Conservation (phyloP, 2,113 vertebrate genomes). For the Passerina amoena region DNA sequence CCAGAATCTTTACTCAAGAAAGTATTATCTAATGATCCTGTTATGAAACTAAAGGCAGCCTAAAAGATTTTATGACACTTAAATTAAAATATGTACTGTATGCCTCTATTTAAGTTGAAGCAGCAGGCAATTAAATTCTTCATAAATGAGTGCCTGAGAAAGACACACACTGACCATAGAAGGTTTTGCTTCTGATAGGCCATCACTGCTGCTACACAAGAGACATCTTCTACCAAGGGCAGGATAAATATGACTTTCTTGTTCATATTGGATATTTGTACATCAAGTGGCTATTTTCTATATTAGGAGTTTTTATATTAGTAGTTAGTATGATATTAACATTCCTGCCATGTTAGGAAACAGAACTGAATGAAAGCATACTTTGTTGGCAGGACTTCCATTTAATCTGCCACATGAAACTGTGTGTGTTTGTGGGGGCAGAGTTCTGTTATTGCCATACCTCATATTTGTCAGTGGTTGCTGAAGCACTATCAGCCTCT, state of each 20-base stretch:
- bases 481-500: slow-evolving; percentile 2
- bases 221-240: slow-evolving; percentile 35
- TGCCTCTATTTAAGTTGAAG: slow-evolving; percentile 55
- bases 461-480: slow-evolving; percentile 19
- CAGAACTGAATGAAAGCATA: slow-evolving; percentile 32
- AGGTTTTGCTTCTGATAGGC: slow-evolving; percentile 36
- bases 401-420: slow-evolving; percentile 31
- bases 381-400: slow-evolving; percentile 29
- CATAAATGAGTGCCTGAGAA: slow-evolving; percentile 33
- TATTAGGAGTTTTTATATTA: neutral
- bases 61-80: slow-evolving; percentile 52
- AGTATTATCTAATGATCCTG: neutral
- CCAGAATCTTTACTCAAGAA: neutral
- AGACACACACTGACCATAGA: slow-evolving; percentile 49
- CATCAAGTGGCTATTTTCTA: neutral
- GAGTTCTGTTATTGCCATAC: neutral
- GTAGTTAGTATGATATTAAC: too few species aligned
- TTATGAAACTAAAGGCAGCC: slow-evolving; percentile 42
- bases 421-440: neutral
- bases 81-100: slow-evolving; percentile 27
- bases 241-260: slow-evolving; percentile 55
- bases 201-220: neutral
- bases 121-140: slow-evolving; percentile 33
- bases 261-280: slow-evolving; percentile 60
- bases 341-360: slow-evolving; percentile 49